Conservation (phyloP, 2,888 invertebrate genomes). For the Cecidostiba fungosa region DNA sequence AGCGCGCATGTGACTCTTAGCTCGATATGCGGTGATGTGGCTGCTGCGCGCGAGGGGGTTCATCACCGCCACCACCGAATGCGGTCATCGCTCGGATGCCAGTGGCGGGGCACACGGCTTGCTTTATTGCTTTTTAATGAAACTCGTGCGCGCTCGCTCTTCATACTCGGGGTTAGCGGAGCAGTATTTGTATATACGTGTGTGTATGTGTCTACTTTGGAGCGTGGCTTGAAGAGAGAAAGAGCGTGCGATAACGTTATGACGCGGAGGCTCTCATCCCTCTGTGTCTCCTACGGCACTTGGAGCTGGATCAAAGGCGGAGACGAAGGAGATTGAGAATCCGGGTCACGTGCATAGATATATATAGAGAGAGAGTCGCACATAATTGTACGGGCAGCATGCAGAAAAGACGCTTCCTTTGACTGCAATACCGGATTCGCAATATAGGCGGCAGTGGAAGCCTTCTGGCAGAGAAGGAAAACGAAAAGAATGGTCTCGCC, state of each 20-base stretch:
- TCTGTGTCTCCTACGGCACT: conserved; percentile 26
- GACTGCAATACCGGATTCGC: conserved; percentile 64
- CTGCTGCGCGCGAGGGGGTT: conserved; percentile 18
- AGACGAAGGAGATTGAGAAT: conserved; percentile 63
- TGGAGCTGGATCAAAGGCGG: conserved; percentile 53
- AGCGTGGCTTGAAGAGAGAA: neutral
- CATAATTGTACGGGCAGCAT: conserved; percentile 68
- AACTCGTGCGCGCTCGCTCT: conserved; percentile 27
- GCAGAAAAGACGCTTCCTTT: conserved; percentile 63
- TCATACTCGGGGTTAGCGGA: conserved; percentile 49
- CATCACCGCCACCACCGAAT: conserved; percentile 46
- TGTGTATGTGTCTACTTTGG: neutral
- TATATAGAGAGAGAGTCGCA: conserved; percentile 49
- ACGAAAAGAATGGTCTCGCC: conserved; percentile 35
- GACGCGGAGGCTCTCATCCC: conserved; percentile 20
- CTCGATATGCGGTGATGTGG: conserved; percentile 4
- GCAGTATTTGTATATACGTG: conserved; percentile 14
- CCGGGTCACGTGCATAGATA: conserved; percentile 67
- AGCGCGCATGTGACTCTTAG: conserved; percentile 51
- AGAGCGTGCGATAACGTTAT: conserved; percentile 51
- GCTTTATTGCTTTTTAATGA: conserved; percentile 63
- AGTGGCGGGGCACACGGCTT: neutral
- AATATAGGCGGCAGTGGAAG: conserved; percentile 42
- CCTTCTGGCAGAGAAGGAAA: neutral
- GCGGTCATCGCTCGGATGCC: conserved; percentile 54